A percentile compares a stretch with the other conserved stretches of the same genome.
phyloP scores from a whole-genome alignment of 2,113 vertebrate species.

The Planiliza haematocheilus region DNA sequence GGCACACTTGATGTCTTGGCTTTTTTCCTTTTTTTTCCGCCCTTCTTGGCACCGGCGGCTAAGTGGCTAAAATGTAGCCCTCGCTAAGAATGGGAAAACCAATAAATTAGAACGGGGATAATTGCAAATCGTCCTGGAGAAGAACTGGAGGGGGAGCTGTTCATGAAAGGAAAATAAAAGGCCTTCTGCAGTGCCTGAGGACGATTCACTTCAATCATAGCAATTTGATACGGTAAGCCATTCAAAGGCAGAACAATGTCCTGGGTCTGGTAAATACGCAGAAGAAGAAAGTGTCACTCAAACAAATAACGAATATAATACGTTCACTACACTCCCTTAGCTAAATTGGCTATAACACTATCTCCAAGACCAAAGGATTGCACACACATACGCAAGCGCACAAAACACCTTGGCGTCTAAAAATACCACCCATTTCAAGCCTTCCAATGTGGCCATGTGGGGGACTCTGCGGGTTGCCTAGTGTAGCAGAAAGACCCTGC shows the following conservation, averaged over 20 bases:
- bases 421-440: conserved; percentile 45
- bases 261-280: background rate
- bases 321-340: background rate
- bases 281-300: background rate
- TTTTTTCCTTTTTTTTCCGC: background rate
- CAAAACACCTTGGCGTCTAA: conserved; percentile 39
- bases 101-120: conserved; percentile 47
- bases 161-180: conserved; percentile 10
- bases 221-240: conserved; percentile 10
- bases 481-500: conserved; percentile 49
- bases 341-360: background rate
- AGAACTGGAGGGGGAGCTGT: background rate
- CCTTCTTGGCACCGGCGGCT: conserved; percentile 31
- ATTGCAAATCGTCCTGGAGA: conserved; percentile 47
- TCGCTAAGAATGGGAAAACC: conserved; percentile 40
- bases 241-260: background rate
- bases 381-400: conserved; percentile 1
- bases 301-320: background rate
- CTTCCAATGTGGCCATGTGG: conserved; percentile 10
- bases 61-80: conserved; percentile 45
- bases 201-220: background rate
- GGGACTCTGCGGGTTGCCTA: conserved; percentile 34
- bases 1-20: conserved; percentile 49
- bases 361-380: background rate
- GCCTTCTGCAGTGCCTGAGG: background rate